These are phyloP conservation scores for Accipiter cooperii DNA, from an alignment of 2,113 vertebrate genomes.

Conservation along the genomic window DNA sequence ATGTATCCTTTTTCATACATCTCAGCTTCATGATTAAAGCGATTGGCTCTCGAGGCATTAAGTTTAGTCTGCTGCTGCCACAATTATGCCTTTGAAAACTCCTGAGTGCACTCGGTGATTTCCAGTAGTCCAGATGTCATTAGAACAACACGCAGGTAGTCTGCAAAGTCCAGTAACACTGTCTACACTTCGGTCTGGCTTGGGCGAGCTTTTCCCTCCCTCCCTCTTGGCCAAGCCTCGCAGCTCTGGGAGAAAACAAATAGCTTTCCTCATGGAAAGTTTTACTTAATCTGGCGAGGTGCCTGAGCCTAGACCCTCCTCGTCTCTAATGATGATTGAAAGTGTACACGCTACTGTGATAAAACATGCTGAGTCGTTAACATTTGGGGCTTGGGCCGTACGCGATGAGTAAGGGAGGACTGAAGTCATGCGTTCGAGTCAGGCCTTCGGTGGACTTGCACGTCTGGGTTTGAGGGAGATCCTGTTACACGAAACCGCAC, in stretches of 20 bases:
- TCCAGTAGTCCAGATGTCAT: conserved; percentile 71
- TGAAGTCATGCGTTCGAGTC: conserved; percentile 10
- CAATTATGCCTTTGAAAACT: conserved; percentile 64
- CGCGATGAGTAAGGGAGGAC: conserved; percentile 18
- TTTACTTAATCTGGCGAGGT: conserved; percentile 81
- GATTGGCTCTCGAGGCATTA: conserved; percentile 38
- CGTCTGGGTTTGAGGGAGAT: conserved; percentile 11
- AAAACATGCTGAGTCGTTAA: conserved; percentile 82
- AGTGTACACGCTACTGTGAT: conserved; percentile 71
- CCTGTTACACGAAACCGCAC: background rate
- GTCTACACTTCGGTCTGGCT: conserved; percentile 57
- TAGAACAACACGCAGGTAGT: conserved; percentile 70
- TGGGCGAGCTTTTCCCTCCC: background rate
- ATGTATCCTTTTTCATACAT: conserved; percentile 63
- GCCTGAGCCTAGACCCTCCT: conserved; percentile 79
- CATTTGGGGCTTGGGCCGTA: conserved; percentile 64
- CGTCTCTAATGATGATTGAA: conserved; percentile 83
- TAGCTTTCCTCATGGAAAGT: conserved; percentile 91
- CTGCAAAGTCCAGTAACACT: conserved; percentile 51
- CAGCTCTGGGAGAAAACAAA: conserved; percentile 71
- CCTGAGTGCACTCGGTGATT: conserved; percentile 26
- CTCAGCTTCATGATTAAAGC: conserved; percentile 55
- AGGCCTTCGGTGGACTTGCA: background rate
- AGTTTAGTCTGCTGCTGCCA: conserved; percentile 66
- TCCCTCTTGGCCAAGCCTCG: conserved; percentile 15